phyloP scores from a whole-genome alignment of 2,888 invertebrate species.

The Euzophera pinguis region DNA sequence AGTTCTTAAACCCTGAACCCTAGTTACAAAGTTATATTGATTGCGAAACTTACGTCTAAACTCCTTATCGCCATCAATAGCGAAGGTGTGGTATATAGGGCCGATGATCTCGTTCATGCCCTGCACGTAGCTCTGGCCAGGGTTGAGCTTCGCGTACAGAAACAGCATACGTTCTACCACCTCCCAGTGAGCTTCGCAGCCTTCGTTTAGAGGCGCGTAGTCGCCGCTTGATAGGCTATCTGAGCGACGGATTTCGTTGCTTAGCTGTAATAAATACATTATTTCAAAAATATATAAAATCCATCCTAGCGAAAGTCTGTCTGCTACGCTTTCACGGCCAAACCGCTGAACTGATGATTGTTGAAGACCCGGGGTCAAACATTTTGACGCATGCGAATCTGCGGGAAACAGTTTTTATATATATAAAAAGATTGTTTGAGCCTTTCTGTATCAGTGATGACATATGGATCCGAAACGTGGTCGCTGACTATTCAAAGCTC shows the following conservation, averaged over 20 bases:
- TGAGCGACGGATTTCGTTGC: conserved; percentile 81
- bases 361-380: too few relatives aligned
- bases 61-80: conserved; percentile 89
- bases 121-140: conserved; percentile 97
- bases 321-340: too few relatives aligned
- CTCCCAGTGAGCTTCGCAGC: conserved; percentile 99
- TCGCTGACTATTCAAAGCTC: too few relatives aligned
- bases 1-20: too few relatives aligned
- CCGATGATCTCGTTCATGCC: conserved; percentile 99
- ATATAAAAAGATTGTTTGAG: neutral
- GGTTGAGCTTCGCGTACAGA: conserved; percentile 98
- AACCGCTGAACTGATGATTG: too few relatives aligned
- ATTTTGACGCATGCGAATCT: too few relatives aligned
- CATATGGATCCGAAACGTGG: too few relatives aligned
- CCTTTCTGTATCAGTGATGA: too few relatives aligned
- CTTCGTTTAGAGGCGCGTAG: conserved; percentile 92
- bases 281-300: too few relatives aligned
- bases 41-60: conserved; percentile 83
- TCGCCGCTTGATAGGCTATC: conserved; percentile 81
- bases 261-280: conserved; percentile 80
- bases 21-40: too few relatives aligned
- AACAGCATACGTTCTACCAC: conserved; percentile 98
- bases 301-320: too few relatives aligned
- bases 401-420: too few relatives aligned
- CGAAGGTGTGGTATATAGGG: conserved; percentile 98